These are phyloP conservation scores for Crax fasciolata DNA, from an alignment of 2,797 vertebrate genomes.

Conservation along the genomic window DNA sequence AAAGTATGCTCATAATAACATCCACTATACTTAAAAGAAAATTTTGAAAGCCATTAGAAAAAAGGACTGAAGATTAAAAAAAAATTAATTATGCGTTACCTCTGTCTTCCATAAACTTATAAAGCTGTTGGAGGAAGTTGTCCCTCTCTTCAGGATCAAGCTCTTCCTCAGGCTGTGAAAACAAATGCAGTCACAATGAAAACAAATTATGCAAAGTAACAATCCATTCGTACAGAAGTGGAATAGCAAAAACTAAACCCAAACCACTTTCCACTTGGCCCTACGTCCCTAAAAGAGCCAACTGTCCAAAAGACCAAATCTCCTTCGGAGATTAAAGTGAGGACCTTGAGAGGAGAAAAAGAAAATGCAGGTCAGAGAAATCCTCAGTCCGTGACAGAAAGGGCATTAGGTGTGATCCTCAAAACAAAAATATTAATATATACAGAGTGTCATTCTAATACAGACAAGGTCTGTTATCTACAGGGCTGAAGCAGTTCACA, in stretches of 20 bases:
- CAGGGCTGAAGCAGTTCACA: background rate
- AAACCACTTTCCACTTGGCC: constrained; percentile 14
- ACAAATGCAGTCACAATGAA: constrained; percentile 27
- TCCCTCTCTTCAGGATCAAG: constrained; percentile 96
- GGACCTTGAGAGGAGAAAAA: background rate
- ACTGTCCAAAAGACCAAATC: background rate
- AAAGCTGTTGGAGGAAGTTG: constrained; percentile 97
- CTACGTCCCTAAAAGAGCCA: background rate
- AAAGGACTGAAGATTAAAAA: background rate
- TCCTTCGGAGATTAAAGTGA: background rate
- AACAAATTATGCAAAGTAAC: constrained; percentile 14
- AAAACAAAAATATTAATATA: background rate
- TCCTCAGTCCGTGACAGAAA: background rate
- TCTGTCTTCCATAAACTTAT: constrained; percentile 99
- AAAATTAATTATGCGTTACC: constrained; percentile 60
- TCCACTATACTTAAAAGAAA: background rate
- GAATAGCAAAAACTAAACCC: background rate
- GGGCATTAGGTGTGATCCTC: background rate
- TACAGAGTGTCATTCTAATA: rapidly evolving
- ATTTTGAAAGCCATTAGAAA: background rate
- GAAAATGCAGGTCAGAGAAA: background rate
- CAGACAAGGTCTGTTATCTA: background rate
- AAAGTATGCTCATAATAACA: background rate
- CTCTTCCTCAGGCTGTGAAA: constrained; percentile 93
- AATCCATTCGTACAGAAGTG: background rate